Evolutionary conservation across 35 echinoderm and acorn worm genomes (phyloP).

Genomic region (Diadema setosum): DNA sequence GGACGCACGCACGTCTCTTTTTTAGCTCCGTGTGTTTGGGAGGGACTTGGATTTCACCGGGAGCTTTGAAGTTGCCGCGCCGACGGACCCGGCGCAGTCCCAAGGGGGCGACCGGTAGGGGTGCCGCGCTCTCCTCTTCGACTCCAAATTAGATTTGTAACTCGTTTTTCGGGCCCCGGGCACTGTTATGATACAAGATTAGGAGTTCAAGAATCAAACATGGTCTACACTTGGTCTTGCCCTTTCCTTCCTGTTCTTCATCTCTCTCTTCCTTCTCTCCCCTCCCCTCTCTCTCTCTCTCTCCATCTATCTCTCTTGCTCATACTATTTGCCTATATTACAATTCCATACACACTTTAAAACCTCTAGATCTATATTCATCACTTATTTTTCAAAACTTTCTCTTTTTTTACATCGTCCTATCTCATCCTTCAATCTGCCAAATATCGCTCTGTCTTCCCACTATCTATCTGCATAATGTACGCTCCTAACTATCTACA

Average conservation of each 20-base stretch:
- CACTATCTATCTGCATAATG: too few relatives aligned
- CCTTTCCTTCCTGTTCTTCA: neutral
- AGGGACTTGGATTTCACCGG: slow-evolving; percentile 5
- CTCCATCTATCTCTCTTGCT: neutral
- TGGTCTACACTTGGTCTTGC: neutral
- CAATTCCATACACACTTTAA: neutral
- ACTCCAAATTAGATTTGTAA: slow-evolving; percentile 19
- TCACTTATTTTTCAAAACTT: too few relatives aligned
- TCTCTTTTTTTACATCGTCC: too few relatives aligned
- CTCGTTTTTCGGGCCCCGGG: slow-evolving; percentile 13
- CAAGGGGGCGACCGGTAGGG: neutral
- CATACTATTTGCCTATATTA: neutral
- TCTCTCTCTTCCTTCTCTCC: neutral
- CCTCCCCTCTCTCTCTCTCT: neutral
- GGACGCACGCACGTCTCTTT: too few relatives aligned
- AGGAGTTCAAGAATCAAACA: slow-evolving; percentile 9
- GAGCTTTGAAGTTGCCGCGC: slow-evolving; percentile 14
- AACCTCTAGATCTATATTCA: too few relatives aligned
- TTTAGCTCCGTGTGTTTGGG: neutral
- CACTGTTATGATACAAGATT: slow-evolving; percentile 6
- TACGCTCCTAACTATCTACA: too few relatives aligned
- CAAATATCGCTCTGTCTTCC: too few relatives aligned
- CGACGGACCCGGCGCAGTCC: neutral
- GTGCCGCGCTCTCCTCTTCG: neutral
- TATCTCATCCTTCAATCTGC: too few relatives aligned